Evolutionary conservation across 2,888 invertebrate species (phyloP).

Genomic region (Drosophila nigritarsus): DNA sequence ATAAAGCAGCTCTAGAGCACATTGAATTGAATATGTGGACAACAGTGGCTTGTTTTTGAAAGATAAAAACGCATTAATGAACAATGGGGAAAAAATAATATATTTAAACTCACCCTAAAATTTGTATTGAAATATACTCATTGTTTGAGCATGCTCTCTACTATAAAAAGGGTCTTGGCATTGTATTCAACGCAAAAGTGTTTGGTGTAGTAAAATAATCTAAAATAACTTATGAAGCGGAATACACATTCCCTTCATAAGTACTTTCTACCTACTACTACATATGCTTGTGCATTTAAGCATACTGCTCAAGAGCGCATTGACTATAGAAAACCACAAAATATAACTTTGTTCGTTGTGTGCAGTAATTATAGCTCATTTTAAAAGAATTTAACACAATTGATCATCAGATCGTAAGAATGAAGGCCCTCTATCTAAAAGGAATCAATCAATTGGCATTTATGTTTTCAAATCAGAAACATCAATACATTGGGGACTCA

Average conservation of each 20-base stretch:
- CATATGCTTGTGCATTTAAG: conserved; percentile 26
- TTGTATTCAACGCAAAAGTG: conserved; percentile 59
- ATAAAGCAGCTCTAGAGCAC: conserved; percentile 66
- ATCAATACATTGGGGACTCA: background rate
- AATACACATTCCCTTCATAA: conserved; percentile 46
- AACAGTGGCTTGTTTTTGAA: conserved; percentile 78
- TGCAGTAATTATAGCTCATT: conserved; percentile 24
- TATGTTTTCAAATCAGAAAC: conserved; percentile 1
- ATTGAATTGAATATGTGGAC: conserved; percentile 47
- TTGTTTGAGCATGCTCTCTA: conserved; percentile 78
- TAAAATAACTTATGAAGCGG: conserved; percentile 56
- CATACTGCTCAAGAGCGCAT: conserved; percentile 24
- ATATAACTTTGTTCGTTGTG: conserved; percentile 13
- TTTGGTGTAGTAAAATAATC: conserved; percentile 56
- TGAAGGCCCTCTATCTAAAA: background rate
- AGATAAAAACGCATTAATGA: conserved; percentile 75
- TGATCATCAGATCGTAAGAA: background rate
- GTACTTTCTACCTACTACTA: conserved; percentile 47
- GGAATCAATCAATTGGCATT: background rate
- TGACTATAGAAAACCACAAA: conserved; percentile 35
- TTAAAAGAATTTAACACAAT: conserved; percentile 17
- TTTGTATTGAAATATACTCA: conserved; percentile 65
- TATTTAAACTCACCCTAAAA: conserved; percentile 75
- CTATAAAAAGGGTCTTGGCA: conserved; percentile 57
- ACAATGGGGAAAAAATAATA: conserved; percentile 70